phyloP scores from a whole-genome alignment of 2,113 vertebrate species.

The Lanius collurio region DNA sequence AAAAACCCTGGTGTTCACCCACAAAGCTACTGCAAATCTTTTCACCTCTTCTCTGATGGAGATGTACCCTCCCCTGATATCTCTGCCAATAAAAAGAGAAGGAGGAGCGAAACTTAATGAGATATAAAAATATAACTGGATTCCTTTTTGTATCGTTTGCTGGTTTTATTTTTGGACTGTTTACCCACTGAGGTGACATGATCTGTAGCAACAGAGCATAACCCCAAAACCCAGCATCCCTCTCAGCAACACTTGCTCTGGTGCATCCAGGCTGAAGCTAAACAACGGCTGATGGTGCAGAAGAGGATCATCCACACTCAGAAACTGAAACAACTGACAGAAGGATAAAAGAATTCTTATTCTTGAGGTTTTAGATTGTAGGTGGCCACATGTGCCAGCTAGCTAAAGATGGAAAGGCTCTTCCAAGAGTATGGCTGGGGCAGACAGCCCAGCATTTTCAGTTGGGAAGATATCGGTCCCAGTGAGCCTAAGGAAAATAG shows the following conservation, averaged over 20 bases:
- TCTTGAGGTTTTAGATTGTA: conserved; percentile 50
- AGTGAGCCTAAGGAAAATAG: conserved; percentile 27
- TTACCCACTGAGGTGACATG: conserved; percentile 63
- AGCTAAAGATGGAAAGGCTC: neutral
- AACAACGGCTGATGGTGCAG: conserved; percentile 32
- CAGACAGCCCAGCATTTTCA: conserved; percentile 38
- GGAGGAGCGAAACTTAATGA: conserved; percentile 15
- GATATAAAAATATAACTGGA: conserved; percentile 61
- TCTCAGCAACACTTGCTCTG: conserved; percentile 34
- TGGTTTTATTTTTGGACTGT: conserved; percentile 66
- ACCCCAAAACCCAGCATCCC: conserved; percentile 52
- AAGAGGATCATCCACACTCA: conserved; percentile 35
- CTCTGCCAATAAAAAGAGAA: conserved; percentile 15
- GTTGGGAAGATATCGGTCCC: neutral
- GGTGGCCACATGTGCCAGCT: conserved; percentile 48
- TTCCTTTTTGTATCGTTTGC: conserved; percentile 55
- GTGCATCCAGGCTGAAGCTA: conserved; percentile 52
- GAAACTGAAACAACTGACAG: conserved; percentile 63
- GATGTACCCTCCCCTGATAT: neutral
- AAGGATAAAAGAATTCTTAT: conserved; percentile 57
- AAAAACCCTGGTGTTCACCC: neutral
- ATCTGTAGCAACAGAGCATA: conserved; percentile 58
- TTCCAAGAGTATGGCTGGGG: neutral
- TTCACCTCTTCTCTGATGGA: neutral
- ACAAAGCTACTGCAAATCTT: neutral